Percentiles rank a stretch among this genome's conserved stretches.
Evolutionary conservation across 2,888 invertebrate species (phyloP).

Genomic region (Hirtodrosophila confusa): DNA sequence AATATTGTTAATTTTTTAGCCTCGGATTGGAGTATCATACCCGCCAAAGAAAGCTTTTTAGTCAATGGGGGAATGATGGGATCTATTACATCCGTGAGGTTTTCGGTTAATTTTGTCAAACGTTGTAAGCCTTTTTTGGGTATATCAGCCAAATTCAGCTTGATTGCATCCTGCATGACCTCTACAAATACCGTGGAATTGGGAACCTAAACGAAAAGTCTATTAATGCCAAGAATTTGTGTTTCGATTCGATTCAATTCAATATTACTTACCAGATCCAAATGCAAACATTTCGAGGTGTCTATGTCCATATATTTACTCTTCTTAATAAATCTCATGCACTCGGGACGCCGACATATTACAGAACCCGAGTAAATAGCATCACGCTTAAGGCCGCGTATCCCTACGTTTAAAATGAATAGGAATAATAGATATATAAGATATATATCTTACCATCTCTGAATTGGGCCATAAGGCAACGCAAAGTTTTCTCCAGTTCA

Average conservation of each 20-base stretch:
- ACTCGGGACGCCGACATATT: background rate
- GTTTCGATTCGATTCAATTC: background rate
- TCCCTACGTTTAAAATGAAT: slow-evolving; percentile 82
- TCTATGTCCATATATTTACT: background rate
- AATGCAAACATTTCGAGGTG: slow-evolving; percentile 83
- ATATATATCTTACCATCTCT: slow-evolving; percentile 86
- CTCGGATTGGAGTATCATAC: background rate
- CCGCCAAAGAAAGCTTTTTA: background rate
- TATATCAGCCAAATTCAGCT: slow-evolving; percentile 7
- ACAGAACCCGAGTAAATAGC: slow-evolving; percentile 84
- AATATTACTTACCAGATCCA: slow-evolving; percentile 12
- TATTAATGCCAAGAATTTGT: too few relatives aligned
- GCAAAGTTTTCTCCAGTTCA: slow-evolving; percentile 87
- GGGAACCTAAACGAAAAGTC: slow-evolving; percentile 19
- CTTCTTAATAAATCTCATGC: too few relatives aligned
- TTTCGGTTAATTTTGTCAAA: background rate
- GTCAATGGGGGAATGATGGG: slow-evolving; percentile 10
- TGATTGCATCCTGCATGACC: slow-evolving; percentile 3
- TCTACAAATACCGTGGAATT: slow-evolving; percentile 23
- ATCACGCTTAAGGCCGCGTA: slow-evolving; percentile 88
- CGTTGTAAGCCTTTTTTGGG: background rate
- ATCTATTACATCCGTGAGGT: background rate
- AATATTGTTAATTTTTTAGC: background rate
- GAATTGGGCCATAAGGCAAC: slow-evolving; percentile 88
- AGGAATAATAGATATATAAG: too few relatives aligned